These are phyloP conservation scores for Sinocyclocheilus anophthalmus DNA, from an alignment of 2,113 vertebrate species.

Conservation along the genomic window DNA sequence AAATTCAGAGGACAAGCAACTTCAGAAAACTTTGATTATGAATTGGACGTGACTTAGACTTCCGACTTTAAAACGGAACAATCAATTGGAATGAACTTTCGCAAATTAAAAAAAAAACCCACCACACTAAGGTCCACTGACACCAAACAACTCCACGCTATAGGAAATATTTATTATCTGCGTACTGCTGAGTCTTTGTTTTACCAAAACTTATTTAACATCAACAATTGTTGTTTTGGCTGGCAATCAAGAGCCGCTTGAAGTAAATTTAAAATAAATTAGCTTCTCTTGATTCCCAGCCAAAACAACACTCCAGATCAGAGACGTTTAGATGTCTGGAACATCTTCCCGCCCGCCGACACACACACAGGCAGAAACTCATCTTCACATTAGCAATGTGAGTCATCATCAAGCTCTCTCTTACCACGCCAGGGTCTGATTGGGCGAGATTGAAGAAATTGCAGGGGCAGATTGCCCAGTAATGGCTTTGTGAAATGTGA, in stretches of 20 bases:
- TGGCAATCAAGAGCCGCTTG: background rate
- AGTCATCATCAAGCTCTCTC: slow-evolving; percentile 31
- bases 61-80: background rate
- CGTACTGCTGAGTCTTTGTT: slow-evolving; percentile 5
- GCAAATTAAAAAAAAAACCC: background rate
- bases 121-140: background rate
- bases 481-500: slow-evolving; percentile 57
- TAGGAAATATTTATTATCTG: slow-evolving; percentile 16
- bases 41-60: background rate
- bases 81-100: background rate
- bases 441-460: slow-evolving; percentile 48
- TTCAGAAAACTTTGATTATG: background rate
- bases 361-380: slow-evolving; percentile 28
- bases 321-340: slow-evolving; percentile 4
- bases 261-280: slow-evolving; percentile 21
- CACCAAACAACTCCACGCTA: background rate
- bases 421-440: slow-evolving; percentile 27
- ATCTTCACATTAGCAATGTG: slow-evolving; percentile 37
- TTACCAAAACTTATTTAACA: slow-evolving; percentile 12
- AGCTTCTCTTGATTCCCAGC: slow-evolving; percentile 34
- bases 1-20: background rate
- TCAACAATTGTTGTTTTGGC: slow-evolving; percentile 40
- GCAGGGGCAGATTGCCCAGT: slow-evolving; percentile 50
- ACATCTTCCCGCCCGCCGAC: slow-evolving; percentile 10
- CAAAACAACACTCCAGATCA: slow-evolving; percentile 35